Percentiles rank a stretch among this genome's conserved stretches.
phyloP scores from a whole-genome alignment of 2,888 invertebrate genomes.

The Lepidocyrtoides sp. region DNA sequence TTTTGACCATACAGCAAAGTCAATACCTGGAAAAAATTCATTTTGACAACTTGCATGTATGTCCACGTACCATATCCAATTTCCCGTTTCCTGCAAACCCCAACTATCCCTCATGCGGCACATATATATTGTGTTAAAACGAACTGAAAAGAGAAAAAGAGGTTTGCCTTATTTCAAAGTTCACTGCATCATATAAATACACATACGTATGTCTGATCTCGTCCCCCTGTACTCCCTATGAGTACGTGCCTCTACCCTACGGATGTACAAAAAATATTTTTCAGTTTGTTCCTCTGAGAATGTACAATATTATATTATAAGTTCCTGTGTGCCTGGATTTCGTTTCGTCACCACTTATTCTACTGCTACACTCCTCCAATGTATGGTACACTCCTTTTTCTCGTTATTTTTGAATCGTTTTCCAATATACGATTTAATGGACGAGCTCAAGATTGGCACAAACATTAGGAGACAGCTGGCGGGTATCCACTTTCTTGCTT shows the following conservation, averaged over 20 bases:
- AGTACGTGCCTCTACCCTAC: conserved; percentile 31
- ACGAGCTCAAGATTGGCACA: conserved; percentile 73
- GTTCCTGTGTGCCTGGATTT: conserved; percentile 21
- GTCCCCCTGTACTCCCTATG: not conserved
- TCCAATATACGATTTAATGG: conserved; percentile 76
- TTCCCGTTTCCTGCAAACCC: conserved; percentile 60
- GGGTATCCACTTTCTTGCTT: conserved; percentile 77
- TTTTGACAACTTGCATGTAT: conserved; percentile 58
- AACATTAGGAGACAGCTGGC: conserved; percentile 76
- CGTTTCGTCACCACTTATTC: conserved; percentile 34
- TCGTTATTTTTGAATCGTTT: conserved; percentile 75
- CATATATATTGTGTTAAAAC: not conserved
- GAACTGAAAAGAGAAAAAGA: not conserved
- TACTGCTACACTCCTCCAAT: not conserved
- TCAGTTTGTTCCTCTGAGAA: conserved; percentile 13
- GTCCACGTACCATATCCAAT: conserved; percentile 72
- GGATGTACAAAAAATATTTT: conserved; percentile 38
- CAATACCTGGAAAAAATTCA: conserved; percentile 65
- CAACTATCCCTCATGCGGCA: not conserved
- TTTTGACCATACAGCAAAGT: conserved; percentile 8
- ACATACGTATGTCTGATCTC: not conserved
- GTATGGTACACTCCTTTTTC: conserved; percentile 57
- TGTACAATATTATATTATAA: not conserved
- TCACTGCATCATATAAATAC: conserved; percentile 42
- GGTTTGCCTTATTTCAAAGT: conserved; percentile 54